Evolutionary conservation across 2,888 invertebrate genomes (phyloP).

Genomic region (Amiota mariae): DNA sequence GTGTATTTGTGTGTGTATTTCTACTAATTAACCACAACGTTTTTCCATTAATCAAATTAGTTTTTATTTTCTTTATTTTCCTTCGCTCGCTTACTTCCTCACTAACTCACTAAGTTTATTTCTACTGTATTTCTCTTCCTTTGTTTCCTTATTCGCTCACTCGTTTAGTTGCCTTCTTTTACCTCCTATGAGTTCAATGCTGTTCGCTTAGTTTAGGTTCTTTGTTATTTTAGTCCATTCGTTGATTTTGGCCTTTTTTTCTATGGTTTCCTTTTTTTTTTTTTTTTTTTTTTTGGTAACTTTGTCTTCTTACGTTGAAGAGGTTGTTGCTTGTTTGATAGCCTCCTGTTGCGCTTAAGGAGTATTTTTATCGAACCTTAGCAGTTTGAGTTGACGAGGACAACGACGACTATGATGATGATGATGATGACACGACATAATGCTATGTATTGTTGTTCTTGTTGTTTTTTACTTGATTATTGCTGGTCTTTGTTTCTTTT

Average conservation of each 20-base stretch:
- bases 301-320: slow-evolving; percentile 1
- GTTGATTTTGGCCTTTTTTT: neutral
- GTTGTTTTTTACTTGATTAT: neutral
- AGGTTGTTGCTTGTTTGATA: neutral
- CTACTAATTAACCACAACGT: slow-evolving; percentile 64
- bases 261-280: slow-evolving; percentile 3
- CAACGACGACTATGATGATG: no score
- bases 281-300: neutral
- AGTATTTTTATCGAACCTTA: neutral
- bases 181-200: no score
- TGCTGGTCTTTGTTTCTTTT: slow-evolving; percentile 3
- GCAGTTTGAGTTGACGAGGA: slow-evolving; percentile 6
- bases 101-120: slow-evolving; percentile 18
- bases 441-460: neutral
- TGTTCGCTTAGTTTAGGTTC: no score
- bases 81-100: slow-evolving; percentile 15
- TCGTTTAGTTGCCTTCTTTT: slow-evolving; percentile 38
- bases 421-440: no score
- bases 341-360: slow-evolving; percentile 22
- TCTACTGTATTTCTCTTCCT: slow-evolving; percentile 26
- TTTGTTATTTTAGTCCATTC: neutral
- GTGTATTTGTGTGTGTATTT: slow-evolving; percentile 30
- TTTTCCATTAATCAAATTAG: slow-evolving; percentile 67
- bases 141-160: slow-evolving; percentile 19
- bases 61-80: slow-evolving; percentile 39